Base-by-base conservation (phyloP, 2,113 vertebrate species). In the Ochotona princeps region DNA sequence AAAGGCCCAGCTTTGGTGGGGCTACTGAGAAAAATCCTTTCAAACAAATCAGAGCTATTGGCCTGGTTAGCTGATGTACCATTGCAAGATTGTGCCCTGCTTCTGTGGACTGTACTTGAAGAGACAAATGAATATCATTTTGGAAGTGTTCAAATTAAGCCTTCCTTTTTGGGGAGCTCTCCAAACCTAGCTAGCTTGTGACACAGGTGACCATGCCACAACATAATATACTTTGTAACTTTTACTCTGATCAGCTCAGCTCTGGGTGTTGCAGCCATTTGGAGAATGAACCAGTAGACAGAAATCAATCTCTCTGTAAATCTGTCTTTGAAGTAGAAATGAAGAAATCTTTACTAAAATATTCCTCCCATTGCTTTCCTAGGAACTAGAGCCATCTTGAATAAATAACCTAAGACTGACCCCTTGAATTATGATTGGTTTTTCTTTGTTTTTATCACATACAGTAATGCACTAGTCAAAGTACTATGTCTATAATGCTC, bases 221-320 rank as follows among this genome's bases (percentile, higher is more conserved):
- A 98, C 98, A 99, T 99, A 96, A 97, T 99, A n/a, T 99, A 98
- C 97, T 99, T 30, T 99, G 98, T 76, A 99, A 97, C 96, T 99
- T 96, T 72, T 98, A 98, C 92, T 99, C n/a, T n/a, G n/a, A n/a
- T n/a, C n/a, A n/a, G n/a, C n/a, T n/a, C n/a, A n/a, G n/a, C n/a
- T n/a, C n/a, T n/a, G n/a, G n/a, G n/a, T n/a, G n/a, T n/a, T n/a
- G n/a, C n/a, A n/a, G n/a, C n/a, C n/a, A n/a, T n/a, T n/a, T n/a
- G n/a, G n/a, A n/a, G n/a, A n/a, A n/a, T n/a, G n/a, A n/a, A n/a
- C n/a, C n/a, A n/a, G n/a, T n/a, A n/a, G n/a, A n/a, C n/a, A n/a
- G n/a, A n/a, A n/a, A n/a, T n/a, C n/a, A n/a, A n/a, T n/a, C n/a
- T n/a, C n/a, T n/a, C n/a, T n/a, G n/a, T n/a, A n/a, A n/a, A n/a